phyloP scores from a whole-genome alignment of 1,140 invertebrate species.

The Papilio polyxenes region DNA sequence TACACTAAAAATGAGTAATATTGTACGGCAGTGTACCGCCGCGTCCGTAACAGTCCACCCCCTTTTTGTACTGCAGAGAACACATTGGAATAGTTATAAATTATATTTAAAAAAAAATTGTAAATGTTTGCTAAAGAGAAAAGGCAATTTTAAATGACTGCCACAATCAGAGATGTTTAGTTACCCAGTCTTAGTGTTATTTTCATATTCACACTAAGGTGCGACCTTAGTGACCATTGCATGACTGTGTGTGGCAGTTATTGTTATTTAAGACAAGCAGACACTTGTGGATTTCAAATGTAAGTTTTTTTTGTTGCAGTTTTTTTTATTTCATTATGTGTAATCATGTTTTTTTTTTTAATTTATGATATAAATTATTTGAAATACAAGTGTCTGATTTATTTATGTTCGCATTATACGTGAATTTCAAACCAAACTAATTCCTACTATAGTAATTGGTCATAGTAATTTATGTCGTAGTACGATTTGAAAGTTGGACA shows the following conservation, averaged over 20 bases:
- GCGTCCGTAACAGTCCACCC: not conserved
- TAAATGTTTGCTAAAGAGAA: not conserved
- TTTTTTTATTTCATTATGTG: not conserved
- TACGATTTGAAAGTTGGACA: no score
- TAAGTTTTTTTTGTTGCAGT: not conserved
- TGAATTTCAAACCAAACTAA: not conserved
- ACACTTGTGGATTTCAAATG: not conserved
- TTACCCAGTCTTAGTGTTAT: not conserved
- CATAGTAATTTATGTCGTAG: no score
- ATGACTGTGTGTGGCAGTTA: not conserved
- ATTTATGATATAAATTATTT: not conserved
- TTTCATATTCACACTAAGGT: not conserved
- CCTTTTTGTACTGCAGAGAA: not conserved
- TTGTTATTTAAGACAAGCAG: not conserved
- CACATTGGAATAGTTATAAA: slow-evolving; percentile 15
- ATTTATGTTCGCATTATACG: not conserved
- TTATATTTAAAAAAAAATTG: slow-evolving; percentile 6
- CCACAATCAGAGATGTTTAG: not conserved
- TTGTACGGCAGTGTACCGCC: not conserved
- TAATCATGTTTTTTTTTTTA: not conserved
- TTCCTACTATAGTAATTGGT: not conserved
- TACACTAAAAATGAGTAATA: not conserved
- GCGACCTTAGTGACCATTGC: not conserved
- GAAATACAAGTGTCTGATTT: not conserved
- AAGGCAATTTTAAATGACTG: not conserved